Conservation (phyloP, 2,113 vertebrate species). For the Corythaeola cristata region DNA sequence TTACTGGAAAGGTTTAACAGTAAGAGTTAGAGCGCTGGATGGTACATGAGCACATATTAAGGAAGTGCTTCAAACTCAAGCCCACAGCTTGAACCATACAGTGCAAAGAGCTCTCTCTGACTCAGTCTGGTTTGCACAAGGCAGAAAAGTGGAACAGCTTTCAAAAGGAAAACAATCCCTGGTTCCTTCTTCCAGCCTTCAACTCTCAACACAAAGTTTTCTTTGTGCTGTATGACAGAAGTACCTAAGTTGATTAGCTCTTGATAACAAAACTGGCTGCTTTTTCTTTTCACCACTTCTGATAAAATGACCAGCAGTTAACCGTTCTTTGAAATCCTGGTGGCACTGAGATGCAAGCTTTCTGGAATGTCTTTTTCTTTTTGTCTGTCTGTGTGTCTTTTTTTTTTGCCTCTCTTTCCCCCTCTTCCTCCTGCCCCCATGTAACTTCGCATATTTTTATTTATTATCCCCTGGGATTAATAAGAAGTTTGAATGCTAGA, state of each 20-base stretch:
- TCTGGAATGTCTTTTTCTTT: neutral
- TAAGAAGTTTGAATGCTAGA: neutral
- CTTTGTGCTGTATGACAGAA: neutral
- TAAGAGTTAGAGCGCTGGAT: neutral
- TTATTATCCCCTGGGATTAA: neutral
- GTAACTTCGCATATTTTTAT: neutral
- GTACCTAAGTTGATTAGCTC: neutral
- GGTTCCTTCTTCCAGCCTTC: neutral
- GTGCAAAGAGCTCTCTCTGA: neutral
- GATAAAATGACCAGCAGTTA: neutral
- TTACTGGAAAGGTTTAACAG: neutral
- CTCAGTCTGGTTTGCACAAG: neutral
- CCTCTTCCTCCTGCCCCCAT: rapidly evolving
- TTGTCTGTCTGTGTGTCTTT: neutral
- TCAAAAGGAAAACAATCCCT: neutral
- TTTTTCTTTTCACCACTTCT: neutral
- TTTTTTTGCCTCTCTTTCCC: neutral
- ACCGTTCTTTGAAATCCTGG: neutral
- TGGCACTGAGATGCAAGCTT: neutral
- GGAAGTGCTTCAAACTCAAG: neutral
- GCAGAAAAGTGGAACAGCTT: neutral
- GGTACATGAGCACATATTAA: neutral
- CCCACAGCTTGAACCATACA: neutral
- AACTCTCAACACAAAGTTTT: neutral
- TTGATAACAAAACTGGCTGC: neutral